A percentile compares a stretch with the other conserved stretches of the same genome.
phyloP scores from a whole-genome alignment of 2,113 vertebrate species.

The Acrocephalus arundinaceus region DNA sequence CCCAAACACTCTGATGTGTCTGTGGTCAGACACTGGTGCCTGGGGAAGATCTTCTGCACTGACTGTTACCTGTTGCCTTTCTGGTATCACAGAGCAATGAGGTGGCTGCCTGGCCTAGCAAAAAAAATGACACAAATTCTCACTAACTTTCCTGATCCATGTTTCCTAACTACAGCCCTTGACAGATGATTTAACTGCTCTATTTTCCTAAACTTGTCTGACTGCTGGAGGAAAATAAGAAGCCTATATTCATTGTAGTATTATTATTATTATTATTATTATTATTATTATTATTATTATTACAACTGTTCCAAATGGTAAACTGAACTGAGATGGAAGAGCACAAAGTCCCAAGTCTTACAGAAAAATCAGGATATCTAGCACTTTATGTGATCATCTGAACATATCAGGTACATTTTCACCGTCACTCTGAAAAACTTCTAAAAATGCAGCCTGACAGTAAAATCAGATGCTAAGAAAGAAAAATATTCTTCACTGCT shows the following conservation, averaged over 20 bases:
- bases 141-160: not conserved
- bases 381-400: not conserved
- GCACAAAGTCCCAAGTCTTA: not conserved
- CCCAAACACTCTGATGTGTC: not conserved
- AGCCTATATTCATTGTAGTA: not conserved
- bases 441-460: not conserved
- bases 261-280: not conserved
- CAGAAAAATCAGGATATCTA: not conserved
- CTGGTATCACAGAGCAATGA: not conserved
- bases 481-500: not conserved
- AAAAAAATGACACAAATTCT: not conserved
- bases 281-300: too few relatives aligned
- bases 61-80: not conserved
- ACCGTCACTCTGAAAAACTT: not conserved
- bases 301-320: not conserved
- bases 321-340: not conserved
- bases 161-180: not conserved
- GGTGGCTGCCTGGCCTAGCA: not conserved
- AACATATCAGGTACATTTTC: not conserved
- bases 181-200: not conserved
- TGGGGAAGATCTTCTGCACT: not conserved
- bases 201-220: not conserved
- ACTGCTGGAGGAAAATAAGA: not conserved
- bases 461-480: not conserved
- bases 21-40: not conserved